Base-by-base conservation (phyloP, 1,140 invertebrate genomes). In the Papilio polyxenes region DNA sequence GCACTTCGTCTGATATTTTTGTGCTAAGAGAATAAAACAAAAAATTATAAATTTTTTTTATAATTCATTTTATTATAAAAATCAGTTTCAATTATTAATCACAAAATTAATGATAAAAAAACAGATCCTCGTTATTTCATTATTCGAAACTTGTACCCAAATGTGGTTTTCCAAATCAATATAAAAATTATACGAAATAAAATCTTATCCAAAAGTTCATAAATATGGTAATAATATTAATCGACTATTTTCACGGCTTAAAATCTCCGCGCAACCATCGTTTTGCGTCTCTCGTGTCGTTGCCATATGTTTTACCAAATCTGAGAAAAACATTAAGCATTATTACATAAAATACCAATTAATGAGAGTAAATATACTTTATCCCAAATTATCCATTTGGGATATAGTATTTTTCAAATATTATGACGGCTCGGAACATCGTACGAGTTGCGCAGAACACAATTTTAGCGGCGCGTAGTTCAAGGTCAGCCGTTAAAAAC, bases 261-360 rank as follows among this genome's bases (percentile, higher is more conserved):
- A 92, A 95, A 83, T 94, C 92, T 13, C 92, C 93, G 8, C 93
- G 92, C 17, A 97, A 91, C 96, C 96, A 97, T 65, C 96, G 93
- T 86, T 97, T 97, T 0, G 96, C 96, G 86, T 97, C 96, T 85
- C 95, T 93, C 0, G 96, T 96, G 85, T 96, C 96, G 77, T 95
- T 95, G 51, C 97, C 97, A 90, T 96, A 97, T 0, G 96, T 97
- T 88, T 96, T 96, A 31, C 97, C 97, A 89, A 95, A 96, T 85
- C 96, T 96, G 83, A 85, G 95, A 89, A 85, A 20, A 53, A 83
- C 84, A 81, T 37, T 83, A 31, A 31, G 2, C 2, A 72, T 69
- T 81, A 72, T 76, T 51, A 83, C 81, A 75, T 83, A 84, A 48
- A 44, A 75, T 84, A 81, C 80, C 82, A 82, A 83, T 75, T 37